Evolutionary conservation across 2,888 invertebrate species (phyloP).

Genomic region (Eupithecia vulgata): DNA sequence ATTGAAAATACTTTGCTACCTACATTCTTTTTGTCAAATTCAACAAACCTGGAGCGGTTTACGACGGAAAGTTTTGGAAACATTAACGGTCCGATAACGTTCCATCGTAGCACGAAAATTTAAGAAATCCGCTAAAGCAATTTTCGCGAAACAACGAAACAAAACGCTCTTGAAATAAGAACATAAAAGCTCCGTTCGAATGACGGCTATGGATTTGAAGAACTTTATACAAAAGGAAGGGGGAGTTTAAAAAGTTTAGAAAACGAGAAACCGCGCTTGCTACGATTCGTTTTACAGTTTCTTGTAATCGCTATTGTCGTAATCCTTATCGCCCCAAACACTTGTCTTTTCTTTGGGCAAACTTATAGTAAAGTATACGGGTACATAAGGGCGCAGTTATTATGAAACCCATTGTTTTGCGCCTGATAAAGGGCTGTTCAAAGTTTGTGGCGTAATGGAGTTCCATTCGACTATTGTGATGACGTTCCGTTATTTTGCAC

Average conservation of each 20-base stretch:
- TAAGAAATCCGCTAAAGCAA: conserved; percentile 57
- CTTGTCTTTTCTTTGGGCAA: conserved; percentile 60
- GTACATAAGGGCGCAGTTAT: conserved; percentile 56
- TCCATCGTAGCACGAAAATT: conserved; percentile 64
- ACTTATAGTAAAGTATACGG: conserved; percentile 65
- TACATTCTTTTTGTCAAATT: background rate
- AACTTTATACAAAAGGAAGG: conserved; percentile 57
- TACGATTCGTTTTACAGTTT: conserved; percentile 58
- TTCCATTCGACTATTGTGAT: conserved; percentile 39
- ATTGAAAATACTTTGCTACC: no score
- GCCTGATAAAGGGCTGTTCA: conserved; percentile 57
- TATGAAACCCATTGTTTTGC: conserved; percentile 58
- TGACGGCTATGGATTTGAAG: conserved; percentile 52
- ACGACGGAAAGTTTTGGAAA: conserved; percentile 48
- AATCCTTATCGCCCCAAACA: conserved; percentile 58
- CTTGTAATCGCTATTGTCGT: conserved; percentile 62
- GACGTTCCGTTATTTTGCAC: conserved; percentile 32
- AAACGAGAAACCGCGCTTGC: conserved; percentile 50
- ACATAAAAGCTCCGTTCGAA: conserved; percentile 56
- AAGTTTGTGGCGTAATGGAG: conserved; percentile 43
- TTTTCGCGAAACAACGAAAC: conserved; percentile 9
- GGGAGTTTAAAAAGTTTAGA: conserved; percentile 63
- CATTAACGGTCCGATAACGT: conserved; percentile 50
- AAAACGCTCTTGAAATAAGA: conserved; percentile 54
- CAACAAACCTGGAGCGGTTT: background rate